These are phyloP conservation scores for Limosa lapponica DNA, from an alignment of 2,797 vertebrate species.

Conservation along the genomic window DNA sequence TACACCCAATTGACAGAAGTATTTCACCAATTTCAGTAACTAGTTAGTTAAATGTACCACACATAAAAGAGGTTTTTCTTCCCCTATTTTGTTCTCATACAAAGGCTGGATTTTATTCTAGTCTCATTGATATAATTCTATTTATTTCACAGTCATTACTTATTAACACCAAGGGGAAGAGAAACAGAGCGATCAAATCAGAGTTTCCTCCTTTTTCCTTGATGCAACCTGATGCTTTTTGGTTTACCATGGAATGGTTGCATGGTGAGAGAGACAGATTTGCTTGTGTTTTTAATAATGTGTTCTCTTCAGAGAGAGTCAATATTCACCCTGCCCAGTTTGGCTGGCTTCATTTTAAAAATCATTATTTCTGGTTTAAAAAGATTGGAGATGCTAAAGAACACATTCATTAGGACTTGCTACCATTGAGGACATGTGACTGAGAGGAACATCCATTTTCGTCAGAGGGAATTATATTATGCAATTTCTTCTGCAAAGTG, in stretches of 20 bases:
- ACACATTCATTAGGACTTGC: not conserved
- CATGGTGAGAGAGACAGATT: slow-evolving; percentile 34
- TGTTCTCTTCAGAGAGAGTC: slow-evolving; percentile 41
- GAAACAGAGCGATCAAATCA: slow-evolving; percentile 21
- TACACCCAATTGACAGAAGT: not conserved
- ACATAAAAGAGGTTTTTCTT: not conserved
- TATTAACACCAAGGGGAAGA: slow-evolving; percentile 39
- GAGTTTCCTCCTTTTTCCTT: slow-evolving; percentile 38
- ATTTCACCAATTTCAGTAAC: not conserved
- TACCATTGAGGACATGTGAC: not conserved
- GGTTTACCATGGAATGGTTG: slow-evolving; percentile 52
- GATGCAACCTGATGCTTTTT: slow-evolving; percentile 57
- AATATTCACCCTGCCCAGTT: slow-evolving; percentile 12
- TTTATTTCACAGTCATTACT: slow-evolving; percentile 32
- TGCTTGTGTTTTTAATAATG: slow-evolving; percentile 68
- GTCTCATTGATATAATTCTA: slow-evolving; percentile 25
- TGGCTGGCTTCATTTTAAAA: slow-evolving; percentile 14
- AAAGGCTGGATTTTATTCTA: slow-evolving; percentile 38
- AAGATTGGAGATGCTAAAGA: not conserved
- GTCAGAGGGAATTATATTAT: not conserved
- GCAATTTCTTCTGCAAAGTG: not conserved
- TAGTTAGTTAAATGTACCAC: not conserved
- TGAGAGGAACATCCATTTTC: not conserved
- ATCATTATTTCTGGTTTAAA: not conserved
- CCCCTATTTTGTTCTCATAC: not conserved